Percentiles rank a stretch among this genome's conserved stretches.
Conservation (phyloP, 2,888 invertebrate genomes). For the Odontocerum albicorne region DNA sequence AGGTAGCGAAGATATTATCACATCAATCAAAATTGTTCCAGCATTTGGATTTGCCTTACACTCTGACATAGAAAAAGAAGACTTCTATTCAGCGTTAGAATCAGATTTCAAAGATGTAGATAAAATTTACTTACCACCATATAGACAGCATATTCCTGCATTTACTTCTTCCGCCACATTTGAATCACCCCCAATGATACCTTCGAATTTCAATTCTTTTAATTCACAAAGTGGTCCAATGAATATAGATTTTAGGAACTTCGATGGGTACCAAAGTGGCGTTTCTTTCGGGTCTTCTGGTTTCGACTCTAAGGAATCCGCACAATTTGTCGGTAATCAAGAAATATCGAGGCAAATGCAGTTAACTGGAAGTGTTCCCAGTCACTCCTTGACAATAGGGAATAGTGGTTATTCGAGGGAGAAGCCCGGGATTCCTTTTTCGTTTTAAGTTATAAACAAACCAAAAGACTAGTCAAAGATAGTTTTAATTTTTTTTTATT, state of each 20-base stretch:
- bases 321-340: constrained; percentile 11
- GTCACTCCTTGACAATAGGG: constrained; percentile 41
- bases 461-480: constrained; percentile 28
- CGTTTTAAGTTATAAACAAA: constrained; percentile 28
- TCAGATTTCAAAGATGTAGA: constrained; percentile 38
- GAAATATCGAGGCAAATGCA: constrained; percentile 8
- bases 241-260: no score
- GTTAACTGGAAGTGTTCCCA: background rate
- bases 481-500: no score
- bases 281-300: constrained; percentile 6
- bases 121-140: constrained; percentile 26
- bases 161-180: constrained; percentile 1
- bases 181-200: background rate
- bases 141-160: constrained; percentile 7
- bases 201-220: background rate
- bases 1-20: constrained; percentile 5
- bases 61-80: constrained; percentile 42
- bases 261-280: background rate
- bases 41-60: constrained; percentile 45
- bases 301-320: constrained; percentile 6
- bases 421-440: constrained; percentile 35
- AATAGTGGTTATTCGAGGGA: constrained; percentile 41
- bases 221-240: background rate
- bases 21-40: constrained; percentile 45
- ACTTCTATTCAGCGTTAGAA: constrained; percentile 44